Percentiles rank a stretch among this genome's conserved stretches.
Evolutionary conservation across 2,113 vertebrate genomes (phyloP).

Genomic region (Corynorhinus townsendii): DNA sequence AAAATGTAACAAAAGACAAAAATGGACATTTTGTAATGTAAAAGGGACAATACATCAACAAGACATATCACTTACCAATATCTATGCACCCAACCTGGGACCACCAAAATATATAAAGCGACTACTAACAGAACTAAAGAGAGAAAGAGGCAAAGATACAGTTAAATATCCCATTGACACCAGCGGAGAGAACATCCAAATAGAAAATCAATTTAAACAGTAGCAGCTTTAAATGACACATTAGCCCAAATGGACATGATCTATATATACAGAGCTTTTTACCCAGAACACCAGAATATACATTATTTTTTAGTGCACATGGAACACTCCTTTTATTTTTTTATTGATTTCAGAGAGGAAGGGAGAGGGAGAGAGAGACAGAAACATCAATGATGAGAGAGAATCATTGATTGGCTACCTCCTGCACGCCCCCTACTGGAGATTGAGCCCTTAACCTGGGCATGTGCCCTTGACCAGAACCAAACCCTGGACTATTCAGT

Average conservation of each 20-base stretch:
- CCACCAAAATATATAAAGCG: background rate
- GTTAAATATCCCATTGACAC: background rate
- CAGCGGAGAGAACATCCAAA: background rate
- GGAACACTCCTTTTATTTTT: background rate
- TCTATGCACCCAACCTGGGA: background rate
- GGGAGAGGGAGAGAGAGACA: too few species aligned
- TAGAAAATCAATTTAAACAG: background rate
- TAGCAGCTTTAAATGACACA: background rate
- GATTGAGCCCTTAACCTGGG: too few species aligned
- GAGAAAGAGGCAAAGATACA: background rate
- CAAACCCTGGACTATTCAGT: too few species aligned
- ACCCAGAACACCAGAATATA: background rate
- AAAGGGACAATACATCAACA: background rate
- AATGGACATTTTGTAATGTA: background rate
- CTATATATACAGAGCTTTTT: background rate
- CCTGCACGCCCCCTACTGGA: too few species aligned
- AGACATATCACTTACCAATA: background rate
- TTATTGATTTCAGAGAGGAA: too few species aligned
- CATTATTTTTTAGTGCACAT: background rate
- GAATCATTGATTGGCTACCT: too few species aligned
- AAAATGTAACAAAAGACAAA: background rate
- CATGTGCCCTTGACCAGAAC: too few species aligned
- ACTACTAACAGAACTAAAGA: background rate
- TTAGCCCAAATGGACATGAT: background rate
- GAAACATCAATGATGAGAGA: too few species aligned